Base-by-base conservation (phyloP, 2,888 invertebrate genomes). In the Nasonia oneida region DNA sequence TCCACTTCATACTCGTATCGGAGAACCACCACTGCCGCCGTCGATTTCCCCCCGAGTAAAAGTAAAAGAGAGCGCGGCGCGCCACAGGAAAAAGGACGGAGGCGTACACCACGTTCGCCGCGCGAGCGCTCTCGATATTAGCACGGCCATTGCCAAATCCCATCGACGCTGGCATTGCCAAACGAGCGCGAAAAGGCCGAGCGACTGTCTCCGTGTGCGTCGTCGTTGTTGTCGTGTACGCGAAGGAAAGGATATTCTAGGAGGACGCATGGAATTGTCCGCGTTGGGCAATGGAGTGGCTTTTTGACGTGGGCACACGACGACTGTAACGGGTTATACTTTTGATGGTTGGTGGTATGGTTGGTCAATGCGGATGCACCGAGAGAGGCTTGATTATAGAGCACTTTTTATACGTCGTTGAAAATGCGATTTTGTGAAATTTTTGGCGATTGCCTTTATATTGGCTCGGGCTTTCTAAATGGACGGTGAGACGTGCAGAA, bases 71-170 rank as follows among this genome's bases (percentile, higher is more conserved):
- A 77, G 85, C 74, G 87, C 79, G 75, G 33, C 33, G 47, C 70
- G 67, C 33, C 15, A n/a, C 42, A 39, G 57, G 67, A 71, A 57
- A 73, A 39, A 37, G 37, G 53, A 42, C 47, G 64, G 29, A 42
- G 15, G 70, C 33, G 23, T 57, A 71, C n/a, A 12, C 39, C 12
- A 47, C 39, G 8, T n/a, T 37, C 57, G 70, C 70, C 37, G 18
- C 37, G 23, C 29, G 3, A 53, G 12, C 76, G 53, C 76, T 80
- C 75, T 77, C 76, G 71, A 81, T 73, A 82, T 83, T 71, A 61
- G 61, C 80, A 71, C 61, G 86, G 84, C 84, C 86, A 86, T 81
- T 86, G 84, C 86, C 81, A 86, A 86, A 86, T 84, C 67, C 71
- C 53, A 83, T 70, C n/a, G 29, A 15, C 57, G 42, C 29, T 37